phyloP scores from a whole-genome alignment of 2,888 invertebrate species.

The Exephanes ischioxanthus region DNA sequence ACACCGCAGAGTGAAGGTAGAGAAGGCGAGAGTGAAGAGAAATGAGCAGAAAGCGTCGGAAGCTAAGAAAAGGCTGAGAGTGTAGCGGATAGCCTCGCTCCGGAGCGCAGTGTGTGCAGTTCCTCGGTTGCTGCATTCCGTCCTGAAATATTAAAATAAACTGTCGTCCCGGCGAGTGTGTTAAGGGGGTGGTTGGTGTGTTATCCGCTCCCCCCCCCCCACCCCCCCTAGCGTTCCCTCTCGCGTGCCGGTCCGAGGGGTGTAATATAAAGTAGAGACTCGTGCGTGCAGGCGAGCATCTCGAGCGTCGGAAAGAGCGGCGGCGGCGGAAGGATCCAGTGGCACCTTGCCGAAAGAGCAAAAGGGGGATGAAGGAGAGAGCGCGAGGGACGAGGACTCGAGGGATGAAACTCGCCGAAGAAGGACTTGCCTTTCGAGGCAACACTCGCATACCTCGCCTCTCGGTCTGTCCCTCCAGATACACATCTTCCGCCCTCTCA shows the following conservation, averaged over 20 bases:
- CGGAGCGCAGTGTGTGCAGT: constrained; percentile 32
- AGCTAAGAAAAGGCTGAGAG: constrained; percentile 33
- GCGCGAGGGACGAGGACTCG: constrained; percentile 41
- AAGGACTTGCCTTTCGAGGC: constrained; percentile 53
- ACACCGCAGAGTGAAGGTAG: background rate
- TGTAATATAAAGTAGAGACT: constrained; percentile 65
- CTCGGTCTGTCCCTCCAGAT: constrained; percentile 28
- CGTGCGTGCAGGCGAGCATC: constrained; percentile 60
- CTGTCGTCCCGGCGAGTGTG: constrained; percentile 58
- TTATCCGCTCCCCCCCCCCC: constrained; percentile 7
- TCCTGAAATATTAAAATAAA: constrained; percentile 71
- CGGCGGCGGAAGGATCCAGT: constrained; percentile 9
- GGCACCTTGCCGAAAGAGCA: constrained; percentile 45
- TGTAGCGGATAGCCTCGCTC: constrained; percentile 24
- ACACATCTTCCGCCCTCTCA: constrained; percentile 68
- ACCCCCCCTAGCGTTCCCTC: background rate
- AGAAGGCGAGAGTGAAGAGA: background rate
- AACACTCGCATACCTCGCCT: constrained; percentile 56
- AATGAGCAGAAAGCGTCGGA: background rate
- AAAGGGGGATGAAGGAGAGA: constrained; percentile 30
- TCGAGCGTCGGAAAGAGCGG: constrained; percentile 56
- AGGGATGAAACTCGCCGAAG: constrained; percentile 60
- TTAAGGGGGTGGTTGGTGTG: constrained; percentile 56
- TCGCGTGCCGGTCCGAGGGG: constrained; percentile 55
- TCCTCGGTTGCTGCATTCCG: constrained; percentile 44